Evolutionary conservation across 2,113 vertebrate species (phyloP).

Genomic region (Chlorodrepanis virens): DNA sequence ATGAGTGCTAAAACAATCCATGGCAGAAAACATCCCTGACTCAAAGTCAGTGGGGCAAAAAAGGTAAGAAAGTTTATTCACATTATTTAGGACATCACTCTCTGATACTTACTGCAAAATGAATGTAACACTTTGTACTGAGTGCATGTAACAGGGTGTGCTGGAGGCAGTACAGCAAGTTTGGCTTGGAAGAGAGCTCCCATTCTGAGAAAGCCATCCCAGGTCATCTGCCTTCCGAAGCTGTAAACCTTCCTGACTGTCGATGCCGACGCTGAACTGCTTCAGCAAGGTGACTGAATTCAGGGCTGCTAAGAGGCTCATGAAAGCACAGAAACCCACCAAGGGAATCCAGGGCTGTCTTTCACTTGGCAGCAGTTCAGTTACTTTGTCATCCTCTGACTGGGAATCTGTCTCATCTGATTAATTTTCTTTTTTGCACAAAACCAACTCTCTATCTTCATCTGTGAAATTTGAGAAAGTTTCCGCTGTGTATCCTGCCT

Average conservation of each 20-base stretch:
- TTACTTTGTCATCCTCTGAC: constrained; percentile 24
- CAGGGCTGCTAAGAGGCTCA: not conserved
- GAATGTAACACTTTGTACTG: not conserved
- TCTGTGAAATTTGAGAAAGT: not conserved
- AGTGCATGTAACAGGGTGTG: not conserved
- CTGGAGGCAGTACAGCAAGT: not conserved
- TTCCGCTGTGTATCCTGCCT: not conserved
- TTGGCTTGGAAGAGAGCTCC: not conserved
- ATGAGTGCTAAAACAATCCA: not conserved
- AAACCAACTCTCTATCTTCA: not conserved
- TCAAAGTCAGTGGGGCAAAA: not conserved
- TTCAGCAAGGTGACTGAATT: constrained; percentile 40
- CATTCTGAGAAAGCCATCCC: constrained; percentile 12
- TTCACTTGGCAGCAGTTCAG: constrained; percentile 22
- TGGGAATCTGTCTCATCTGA: constrained; percentile 34
- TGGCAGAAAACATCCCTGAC: not conserved
- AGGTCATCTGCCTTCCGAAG: not conserved
- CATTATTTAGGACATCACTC: not conserved
- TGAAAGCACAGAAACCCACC: not conserved
- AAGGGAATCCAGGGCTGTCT: constrained; percentile 15
- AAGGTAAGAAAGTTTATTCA: not conserved
- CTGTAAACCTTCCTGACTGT: not conserved
- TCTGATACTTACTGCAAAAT: not conserved
- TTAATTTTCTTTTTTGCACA: not conserved
- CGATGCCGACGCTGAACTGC: not conserved